These are phyloP conservation scores for Oreonectes daqikongensis DNA, from an alignment of 2,797 vertebrate genomes.

Conservation along the genomic window DNA sequence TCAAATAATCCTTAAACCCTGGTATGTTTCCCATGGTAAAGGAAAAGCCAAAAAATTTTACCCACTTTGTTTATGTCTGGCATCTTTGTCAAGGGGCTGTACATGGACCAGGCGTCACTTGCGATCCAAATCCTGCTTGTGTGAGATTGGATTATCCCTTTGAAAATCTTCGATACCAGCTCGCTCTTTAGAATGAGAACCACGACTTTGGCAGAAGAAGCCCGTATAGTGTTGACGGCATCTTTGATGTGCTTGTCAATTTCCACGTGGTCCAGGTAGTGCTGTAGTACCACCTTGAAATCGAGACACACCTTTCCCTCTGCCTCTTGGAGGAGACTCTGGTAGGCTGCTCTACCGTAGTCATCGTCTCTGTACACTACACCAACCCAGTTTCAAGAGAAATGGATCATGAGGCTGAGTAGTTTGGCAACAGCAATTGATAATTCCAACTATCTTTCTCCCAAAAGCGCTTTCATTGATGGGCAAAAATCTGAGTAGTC, in stretches of 20 bases:
- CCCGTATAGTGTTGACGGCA: constrained; percentile 33
- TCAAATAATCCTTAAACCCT: constrained; percentile 58
- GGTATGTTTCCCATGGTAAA: constrained; percentile 54
- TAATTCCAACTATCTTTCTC: no score
- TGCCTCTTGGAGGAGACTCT: constrained; percentile 74
- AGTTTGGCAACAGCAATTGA: no score
- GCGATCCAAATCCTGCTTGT: constrained; percentile 60
- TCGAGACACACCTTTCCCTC: constrained; percentile 58
- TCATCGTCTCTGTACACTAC: constrained; percentile 83
- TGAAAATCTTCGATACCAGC: constrained; percentile 57
- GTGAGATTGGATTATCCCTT: constrained; percentile 55
- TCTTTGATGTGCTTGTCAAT: constrained; percentile 34
- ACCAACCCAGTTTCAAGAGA: constrained; percentile 81
- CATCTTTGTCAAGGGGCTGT: constrained; percentile 48
- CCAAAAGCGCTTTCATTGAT: no score
- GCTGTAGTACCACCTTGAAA: constrained; percentile 52
- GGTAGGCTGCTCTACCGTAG: constrained; percentile 75
- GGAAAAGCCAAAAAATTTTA: constrained; percentile 59
- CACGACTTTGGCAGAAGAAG: constrained; percentile 49
- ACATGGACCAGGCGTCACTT: constrained; percentile 59
- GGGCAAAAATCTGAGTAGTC: no score
- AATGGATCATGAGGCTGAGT: constrained; percentile 50
- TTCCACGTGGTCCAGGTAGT: constrained; percentile 40
- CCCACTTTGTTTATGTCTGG: constrained; percentile 58
- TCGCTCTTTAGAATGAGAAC: constrained; percentile 56